Evolutionary conservation across 2,888 invertebrate species (phyloP).

Genomic region (Cerastoderma edule): DNA sequence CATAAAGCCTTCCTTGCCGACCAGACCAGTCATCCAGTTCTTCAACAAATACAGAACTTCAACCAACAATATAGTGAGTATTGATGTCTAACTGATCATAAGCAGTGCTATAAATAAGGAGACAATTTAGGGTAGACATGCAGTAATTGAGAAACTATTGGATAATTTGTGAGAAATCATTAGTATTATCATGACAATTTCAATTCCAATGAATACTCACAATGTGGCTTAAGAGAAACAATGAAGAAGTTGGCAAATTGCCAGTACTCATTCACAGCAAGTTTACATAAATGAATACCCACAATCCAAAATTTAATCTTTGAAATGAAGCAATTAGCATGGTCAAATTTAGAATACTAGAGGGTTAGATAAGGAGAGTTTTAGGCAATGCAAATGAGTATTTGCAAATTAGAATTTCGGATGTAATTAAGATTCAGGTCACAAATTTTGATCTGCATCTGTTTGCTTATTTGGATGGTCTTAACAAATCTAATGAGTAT

Average conservation of each 20-base stretch:
- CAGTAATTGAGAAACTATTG: background rate
- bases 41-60: slow-evolving; percentile 67
- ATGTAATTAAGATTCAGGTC: no score
- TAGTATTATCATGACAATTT: background rate
- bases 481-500: background rate
- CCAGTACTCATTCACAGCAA: no score
- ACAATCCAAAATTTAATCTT: no score
- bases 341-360: no score
- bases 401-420: no score
- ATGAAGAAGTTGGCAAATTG: no score
- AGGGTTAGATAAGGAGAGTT: no score
- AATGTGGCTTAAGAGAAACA: no score
- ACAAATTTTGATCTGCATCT: slow-evolving; percentile 7
- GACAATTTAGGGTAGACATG: background rate
- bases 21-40: slow-evolving; percentile 64
- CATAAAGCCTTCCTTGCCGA: slow-evolving; percentile 54
- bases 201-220: background rate
- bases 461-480: no score
- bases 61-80: slow-evolving; percentile 49
- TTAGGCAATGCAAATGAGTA: no score
- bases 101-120: background rate
- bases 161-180: background rate
- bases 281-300: no score
- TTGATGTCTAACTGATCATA: background rate
- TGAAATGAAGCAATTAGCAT: no score